Evolutionary conservation across 1,140 invertebrate genomes (phyloP), one percentile per base, ranked within the genome.

Genomic region (Acyrthosiphon pisum): DNA sequence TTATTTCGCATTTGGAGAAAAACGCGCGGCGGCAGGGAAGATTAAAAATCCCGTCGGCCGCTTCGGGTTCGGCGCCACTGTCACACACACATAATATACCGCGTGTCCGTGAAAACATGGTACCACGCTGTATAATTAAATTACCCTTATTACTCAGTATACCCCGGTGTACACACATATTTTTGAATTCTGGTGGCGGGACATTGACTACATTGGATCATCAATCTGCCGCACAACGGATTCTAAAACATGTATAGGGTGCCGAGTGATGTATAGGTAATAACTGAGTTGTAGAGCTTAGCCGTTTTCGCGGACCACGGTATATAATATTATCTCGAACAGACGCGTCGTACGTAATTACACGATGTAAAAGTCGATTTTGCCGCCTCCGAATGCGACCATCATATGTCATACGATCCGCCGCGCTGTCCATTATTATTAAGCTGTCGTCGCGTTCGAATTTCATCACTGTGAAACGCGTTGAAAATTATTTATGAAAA

Each of bases 31-130:
- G 11, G 41, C 84, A n/a, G 44, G 11, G 44, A n/a, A 87, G 86
- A 87, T 87, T 87, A 50, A 48, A 50, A 48, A 87, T 87, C 86
- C 86, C 46, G 86, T 50, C 86, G 46, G 86, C 86, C 46, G 86
- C 50, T 48, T 87, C n/a, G 86, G 86, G 86, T 87, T 50, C 30
- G 86, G 86, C 86, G 86, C 86, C 86, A 87, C 30, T 35, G 30
- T n/a, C 3, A 44, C 46, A 35, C 46, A 35, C 44, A 8, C 26
- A 44, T 30, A 23, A 30, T 14, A 76, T 41, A 41, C 41, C 41
- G 41, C 41, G 41, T 41, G 41, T 41, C 41, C 41, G 41, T 4
- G 41, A 41, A 41, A 41, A 41, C 41, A 3, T 41, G 41, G 41
- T 41, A 41, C 1, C 37, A 41, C 41, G 4, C 41, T 41, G 41